Base-by-base conservation (phyloP, 2,113 vertebrate genomes). In the Psilopsiagon aymara region DNA sequence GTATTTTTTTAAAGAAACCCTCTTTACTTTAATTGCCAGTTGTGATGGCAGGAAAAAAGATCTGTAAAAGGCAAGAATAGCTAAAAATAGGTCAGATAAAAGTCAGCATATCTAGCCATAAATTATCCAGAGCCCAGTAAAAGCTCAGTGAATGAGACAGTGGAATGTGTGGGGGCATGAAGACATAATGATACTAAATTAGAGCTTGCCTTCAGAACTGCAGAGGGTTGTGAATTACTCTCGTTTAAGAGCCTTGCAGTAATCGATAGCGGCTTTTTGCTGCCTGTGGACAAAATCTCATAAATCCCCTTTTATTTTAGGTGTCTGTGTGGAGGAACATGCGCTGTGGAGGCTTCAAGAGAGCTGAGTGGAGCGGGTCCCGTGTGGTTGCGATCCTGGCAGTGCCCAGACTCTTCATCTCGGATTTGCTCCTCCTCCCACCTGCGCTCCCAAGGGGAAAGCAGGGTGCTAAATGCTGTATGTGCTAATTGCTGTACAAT, bases 151-250 rank as follows among this genome's bases (percentile, higher is more conserved):
- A 95, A 97, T 88, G 95, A 97, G 97, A 97, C 97, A 95, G 96
- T 94, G 92, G 95, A 97, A 97, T 97, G 92, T 96, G 97, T 94
- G 95, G 95, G 94, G 96, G 97, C 95, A 97, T 96, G 96, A 97
- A 97, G 96, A 96, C 95, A 97, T 97, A 97, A 97, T 97, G 97
- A 96, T 97, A 96, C 97, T 97, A 97, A 97, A 97, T 97, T 96
- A 97, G 94, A 91, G 90, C 93, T 96, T 95, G 95, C 97, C 96
- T 96, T 96, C 94, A 70, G 59, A 94, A 91, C 90, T 87, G 94
- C 88, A 94, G 92, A 94, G 82, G 73, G 79, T 73, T 96, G 94
- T 96, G 97, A 97, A 97, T 97, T 96, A 95, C 90, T 93, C 88
- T 69, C 53, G 17, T 73, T 95, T 94, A 87, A 94, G 95, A 94